A percentile compares a stretch with the other conserved stretches of the same genome.
Conservation (phyloP, 2,113 vertebrate species). For the Apteryx owenii region DNA sequence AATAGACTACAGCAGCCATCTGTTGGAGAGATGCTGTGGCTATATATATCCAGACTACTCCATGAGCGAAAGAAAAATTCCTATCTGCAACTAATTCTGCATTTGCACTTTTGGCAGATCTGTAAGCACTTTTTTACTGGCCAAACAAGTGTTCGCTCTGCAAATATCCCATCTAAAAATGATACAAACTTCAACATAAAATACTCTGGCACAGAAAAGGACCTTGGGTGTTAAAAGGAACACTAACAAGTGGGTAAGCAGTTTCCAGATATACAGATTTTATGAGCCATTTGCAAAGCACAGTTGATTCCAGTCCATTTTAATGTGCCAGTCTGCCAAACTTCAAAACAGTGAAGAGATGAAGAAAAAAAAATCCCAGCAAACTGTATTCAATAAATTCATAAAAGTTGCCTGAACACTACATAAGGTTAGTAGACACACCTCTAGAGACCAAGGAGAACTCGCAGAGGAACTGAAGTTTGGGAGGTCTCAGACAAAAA, state of each 20-base stretch:
- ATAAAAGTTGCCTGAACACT: background rate
- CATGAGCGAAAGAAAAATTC: background rate
- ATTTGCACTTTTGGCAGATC: conserved; percentile 14
- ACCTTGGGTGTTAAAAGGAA: conserved; percentile 25
- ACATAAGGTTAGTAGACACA: background rate
- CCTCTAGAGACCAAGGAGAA: background rate
- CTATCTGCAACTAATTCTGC: conserved; percentile 30
- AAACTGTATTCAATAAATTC: background rate
- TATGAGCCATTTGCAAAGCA: conserved; percentile 21
- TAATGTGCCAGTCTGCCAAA: conserved; percentile 39
- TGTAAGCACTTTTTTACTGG: background rate
- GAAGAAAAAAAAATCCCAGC: background rate
- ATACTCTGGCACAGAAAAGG: conserved; percentile 26
- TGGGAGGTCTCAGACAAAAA: background rate
- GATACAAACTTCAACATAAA: conserved; percentile 37
- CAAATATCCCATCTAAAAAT: conserved; percentile 38
- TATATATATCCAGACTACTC: conserved; percentile 14
- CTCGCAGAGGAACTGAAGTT: background rate
- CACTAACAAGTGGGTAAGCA: conserved; percentile 30
- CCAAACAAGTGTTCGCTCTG: background rate
- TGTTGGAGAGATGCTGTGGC: conserved; percentile 27
- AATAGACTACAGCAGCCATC: conserved; percentile 9
- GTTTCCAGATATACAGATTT: conserved; percentile 40
- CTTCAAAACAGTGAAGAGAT: background rate
- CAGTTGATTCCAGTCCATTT: conserved; percentile 32